These are phyloP conservation scores for Takifugu bimaculatus DNA, from an alignment of 2,113 vertebrate genomes.

Conservation along the genomic window DNA sequence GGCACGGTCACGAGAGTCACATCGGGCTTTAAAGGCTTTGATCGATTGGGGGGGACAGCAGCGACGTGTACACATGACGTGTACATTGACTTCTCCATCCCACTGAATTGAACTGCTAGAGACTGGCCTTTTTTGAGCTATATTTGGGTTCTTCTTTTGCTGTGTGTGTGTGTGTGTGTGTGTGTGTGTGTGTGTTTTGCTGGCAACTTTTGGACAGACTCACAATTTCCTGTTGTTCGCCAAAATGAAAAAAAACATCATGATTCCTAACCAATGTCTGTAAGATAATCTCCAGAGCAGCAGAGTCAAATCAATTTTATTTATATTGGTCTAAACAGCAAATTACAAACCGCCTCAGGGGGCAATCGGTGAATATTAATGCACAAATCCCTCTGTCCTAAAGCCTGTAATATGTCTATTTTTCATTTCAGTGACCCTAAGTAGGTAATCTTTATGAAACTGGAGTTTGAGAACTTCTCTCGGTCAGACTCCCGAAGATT, in stretches of 20 bases:
- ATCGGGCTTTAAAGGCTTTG: constrained; percentile 51
- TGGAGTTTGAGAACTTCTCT: constrained; percentile 13
- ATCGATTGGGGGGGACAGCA: constrained; percentile 55
- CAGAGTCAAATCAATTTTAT: not conserved
- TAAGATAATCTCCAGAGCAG: constrained; percentile 2
- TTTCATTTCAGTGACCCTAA: constrained; percentile 23
- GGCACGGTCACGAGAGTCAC: constrained; percentile 49
- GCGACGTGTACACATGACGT: constrained; percentile 52
- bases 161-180: not conserved
- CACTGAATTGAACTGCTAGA: constrained; percentile 45
- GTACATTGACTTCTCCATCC: constrained; percentile 54
- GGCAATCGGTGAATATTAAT: not conserved
- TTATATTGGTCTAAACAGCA: not conserved
- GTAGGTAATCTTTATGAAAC: constrained; percentile 1
- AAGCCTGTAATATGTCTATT: not conserved
- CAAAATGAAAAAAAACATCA: constrained; percentile 12
- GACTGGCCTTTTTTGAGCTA: constrained; percentile 27
- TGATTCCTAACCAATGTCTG: constrained; percentile 6
- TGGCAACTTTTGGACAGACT: not conserved
- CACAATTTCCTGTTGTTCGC: constrained; percentile 9
- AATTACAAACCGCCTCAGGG: not conserved
- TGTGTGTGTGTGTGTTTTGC: constrained; percentile 21
- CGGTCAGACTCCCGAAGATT: constrained; percentile 44
- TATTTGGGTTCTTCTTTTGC: not conserved
- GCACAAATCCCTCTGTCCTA: not conserved